Conservation (phyloP, 2,888 invertebrate species). For the Andrena praecox region DNA sequence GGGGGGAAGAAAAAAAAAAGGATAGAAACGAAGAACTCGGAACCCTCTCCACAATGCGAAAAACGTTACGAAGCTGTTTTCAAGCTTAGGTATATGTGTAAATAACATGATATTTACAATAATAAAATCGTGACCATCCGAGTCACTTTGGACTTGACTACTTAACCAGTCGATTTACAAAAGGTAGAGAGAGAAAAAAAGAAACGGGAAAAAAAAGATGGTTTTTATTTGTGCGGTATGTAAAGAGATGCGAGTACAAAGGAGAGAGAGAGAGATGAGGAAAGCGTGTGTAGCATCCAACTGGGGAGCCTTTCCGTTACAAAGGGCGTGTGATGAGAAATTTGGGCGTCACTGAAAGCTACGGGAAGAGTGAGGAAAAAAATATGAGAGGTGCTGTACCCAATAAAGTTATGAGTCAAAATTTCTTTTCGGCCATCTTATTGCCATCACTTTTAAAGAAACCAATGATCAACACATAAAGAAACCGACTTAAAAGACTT, state of each 20-base stretch:
- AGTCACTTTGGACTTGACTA: conserved; percentile 72
- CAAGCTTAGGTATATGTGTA: conserved; percentile 83
- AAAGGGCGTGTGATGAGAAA: conserved; percentile 17
- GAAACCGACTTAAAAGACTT: too few species aligned
- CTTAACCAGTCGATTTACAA: conserved; percentile 62
- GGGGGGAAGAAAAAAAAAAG: conserved; percentile 52
- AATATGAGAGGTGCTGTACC: conserved; percentile 60
- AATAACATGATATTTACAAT: conserved; percentile 83
- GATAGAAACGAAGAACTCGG: conserved; percentile 60
- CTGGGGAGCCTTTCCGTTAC: conserved; percentile 34
- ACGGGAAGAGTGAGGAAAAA: conserved; percentile 17
- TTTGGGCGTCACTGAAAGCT: conserved; percentile 48
- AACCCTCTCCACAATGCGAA: conserved; percentile 72
- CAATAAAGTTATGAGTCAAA: conserved; percentile 65
- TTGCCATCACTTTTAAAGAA: conserved; percentile 18
- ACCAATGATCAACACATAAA: too few species aligned
- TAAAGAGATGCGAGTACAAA: conserved; percentile 67
- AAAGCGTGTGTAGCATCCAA: conserved; percentile 38
- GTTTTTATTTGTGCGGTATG: conserved; percentile 62
- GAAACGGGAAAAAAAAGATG: conserved; percentile 32
- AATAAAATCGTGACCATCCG: conserved; percentile 79
- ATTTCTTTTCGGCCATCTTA: conserved; percentile 53
- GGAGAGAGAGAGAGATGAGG: conserved; percentile 22
- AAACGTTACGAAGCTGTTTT: conserved; percentile 77
- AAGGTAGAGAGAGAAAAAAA: conserved; percentile 44